A percentile compares a stretch with the other conserved stretches of the same genome.
Conservation (phyloP, 2,113 vertebrate genomes). For the Notarius lentiginosus region DNA sequence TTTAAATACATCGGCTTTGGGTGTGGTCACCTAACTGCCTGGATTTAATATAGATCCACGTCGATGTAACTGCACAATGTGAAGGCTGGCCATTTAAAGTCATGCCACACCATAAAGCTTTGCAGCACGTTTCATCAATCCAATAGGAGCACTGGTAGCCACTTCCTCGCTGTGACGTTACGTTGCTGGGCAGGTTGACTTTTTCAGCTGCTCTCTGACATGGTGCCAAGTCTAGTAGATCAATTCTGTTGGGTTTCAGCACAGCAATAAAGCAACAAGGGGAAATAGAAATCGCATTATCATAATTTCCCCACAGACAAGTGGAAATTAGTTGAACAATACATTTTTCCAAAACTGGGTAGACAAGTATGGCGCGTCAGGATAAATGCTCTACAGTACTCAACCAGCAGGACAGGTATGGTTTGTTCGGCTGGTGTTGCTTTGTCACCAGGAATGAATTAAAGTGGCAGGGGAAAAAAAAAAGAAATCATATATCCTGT, state of each 20-base stretch:
- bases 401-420: conserved; percentile 58
- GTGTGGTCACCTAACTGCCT: not conserved
- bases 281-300: not conserved
- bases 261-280: conserved; percentile 11
- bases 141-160: not conserved
- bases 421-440: conserved; percentile 53
- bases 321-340: not conserved
- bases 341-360: not conserved
- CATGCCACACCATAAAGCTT: conserved; percentile 16
- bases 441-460: conserved; percentile 56
- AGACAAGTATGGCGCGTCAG: conserved; percentile 48
- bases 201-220: conserved; percentile 15
- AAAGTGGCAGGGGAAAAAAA: conserved; percentile 33
- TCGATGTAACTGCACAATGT: not conserved
- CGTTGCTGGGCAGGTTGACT: conserved; percentile 27
- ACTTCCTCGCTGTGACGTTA: conserved; percentile 7
- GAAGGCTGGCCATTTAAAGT: not conserved
- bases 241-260: conserved; percentile 28
- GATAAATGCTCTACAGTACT: conserved; percentile 51
- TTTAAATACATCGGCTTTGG: not conserved
- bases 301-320: conserved; percentile 21
- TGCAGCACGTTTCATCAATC: conserved; percentile 16
- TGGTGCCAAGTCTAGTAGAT: conserved; percentile 18
- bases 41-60: not conserved
- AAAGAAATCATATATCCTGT: conserved; percentile 14